These are phyloP conservation scores for Megatriorchis doriae DNA, from an alignment of 2,113 vertebrate genomes.

Conservation along the genomic window DNA sequence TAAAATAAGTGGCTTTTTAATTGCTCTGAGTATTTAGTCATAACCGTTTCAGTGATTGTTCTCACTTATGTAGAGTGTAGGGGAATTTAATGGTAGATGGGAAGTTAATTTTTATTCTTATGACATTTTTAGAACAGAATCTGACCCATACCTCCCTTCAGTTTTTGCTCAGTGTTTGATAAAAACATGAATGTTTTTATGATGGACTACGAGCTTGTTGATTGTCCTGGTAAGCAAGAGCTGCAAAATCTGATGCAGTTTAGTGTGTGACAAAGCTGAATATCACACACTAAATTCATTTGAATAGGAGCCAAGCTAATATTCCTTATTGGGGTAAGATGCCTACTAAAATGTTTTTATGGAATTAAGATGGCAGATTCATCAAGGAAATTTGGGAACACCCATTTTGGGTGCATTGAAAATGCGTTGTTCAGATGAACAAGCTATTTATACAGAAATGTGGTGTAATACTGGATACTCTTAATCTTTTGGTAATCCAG, in stretches of 20 bases:
- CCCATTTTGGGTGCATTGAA: neutral
- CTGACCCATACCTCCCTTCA: neutral
- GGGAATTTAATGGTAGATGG: neutral
- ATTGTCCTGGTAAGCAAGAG: neutral
- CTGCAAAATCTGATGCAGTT: neutral
- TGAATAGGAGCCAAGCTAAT: neutral
- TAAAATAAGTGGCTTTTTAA: neutral
- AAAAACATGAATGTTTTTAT: neutral
- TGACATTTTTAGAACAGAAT: neutral
- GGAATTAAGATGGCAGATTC: neutral
- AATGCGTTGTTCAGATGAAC: neutral
- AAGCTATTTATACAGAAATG: neutral
- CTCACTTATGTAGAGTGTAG: neutral
- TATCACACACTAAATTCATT: neutral
- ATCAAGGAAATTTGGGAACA: neutral
- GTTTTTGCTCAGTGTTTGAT: neutral
- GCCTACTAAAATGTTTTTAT: neutral
- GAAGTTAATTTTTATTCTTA: neutral
- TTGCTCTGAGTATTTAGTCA: neutral
- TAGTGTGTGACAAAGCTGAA: neutral
- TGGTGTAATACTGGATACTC: neutral
- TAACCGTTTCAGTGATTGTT: neutral
- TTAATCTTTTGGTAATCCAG: conserved; percentile 53
- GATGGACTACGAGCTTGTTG: neutral
- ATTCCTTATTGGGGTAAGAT: neutral